Evolutionary conservation across 2,113 vertebrate genomes (phyloP).

Genomic region (Pseudopodoces humilis): DNA sequence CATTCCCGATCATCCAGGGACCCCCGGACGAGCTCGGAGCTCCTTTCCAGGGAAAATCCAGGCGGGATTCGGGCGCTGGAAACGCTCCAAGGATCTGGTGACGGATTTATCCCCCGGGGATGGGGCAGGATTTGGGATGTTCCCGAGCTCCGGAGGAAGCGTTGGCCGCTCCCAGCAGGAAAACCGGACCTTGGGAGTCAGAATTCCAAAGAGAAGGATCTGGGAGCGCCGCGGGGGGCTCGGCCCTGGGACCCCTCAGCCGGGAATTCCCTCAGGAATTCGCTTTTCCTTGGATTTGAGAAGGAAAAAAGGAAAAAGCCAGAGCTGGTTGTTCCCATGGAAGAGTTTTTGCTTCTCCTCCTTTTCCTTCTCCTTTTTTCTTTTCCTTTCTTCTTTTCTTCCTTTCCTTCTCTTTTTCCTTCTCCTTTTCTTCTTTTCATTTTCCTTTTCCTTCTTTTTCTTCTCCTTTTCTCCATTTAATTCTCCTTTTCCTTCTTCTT

Average conservation of each 20-base stretch:
- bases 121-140: background rate
- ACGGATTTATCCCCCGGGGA: too few relatives aligned
- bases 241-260: background rate
- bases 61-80: background rate
- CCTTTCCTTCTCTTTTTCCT: background rate
- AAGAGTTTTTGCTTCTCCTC: background rate
- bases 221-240: background rate
- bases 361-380: too few relatives aligned
- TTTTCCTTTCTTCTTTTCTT: background rate
- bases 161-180: background rate
- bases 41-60: accelerated
- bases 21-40: too few relatives aligned
- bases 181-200: background rate
- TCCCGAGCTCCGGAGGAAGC: background rate
- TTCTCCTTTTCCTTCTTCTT: background rate
- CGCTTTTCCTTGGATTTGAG: accelerated
- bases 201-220: background rate
- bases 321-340: background rate
- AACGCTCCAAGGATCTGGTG: background rate
- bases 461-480: background rate
- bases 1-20: background rate
- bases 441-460: too few relatives aligned
- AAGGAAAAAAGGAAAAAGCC: background rate
- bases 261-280: background rate
- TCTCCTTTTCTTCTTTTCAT: background rate